Evolutionary conservation across 2,113 vertebrate species (phyloP).

Genomic region (Mus spicilegus): DNA sequence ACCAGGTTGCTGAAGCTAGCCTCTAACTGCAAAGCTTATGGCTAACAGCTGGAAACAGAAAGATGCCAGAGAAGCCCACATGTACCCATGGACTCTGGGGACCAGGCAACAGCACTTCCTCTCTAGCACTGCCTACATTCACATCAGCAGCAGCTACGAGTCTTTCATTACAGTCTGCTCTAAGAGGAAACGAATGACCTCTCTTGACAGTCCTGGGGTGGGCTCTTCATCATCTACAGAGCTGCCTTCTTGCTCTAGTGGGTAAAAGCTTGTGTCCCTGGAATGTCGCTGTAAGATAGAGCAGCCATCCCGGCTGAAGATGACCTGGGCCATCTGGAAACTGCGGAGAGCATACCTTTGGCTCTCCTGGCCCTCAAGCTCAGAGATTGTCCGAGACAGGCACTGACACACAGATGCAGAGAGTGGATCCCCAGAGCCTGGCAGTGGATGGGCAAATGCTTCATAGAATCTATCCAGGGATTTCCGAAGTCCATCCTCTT

Average conservation of each 20-base stretch:
- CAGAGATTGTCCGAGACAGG: conserved; percentile 83
- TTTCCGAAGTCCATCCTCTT: conserved; percentile 71
- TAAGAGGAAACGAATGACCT: conserved; percentile 84
- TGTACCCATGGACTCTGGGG: background rate
- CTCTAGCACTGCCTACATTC: background rate
- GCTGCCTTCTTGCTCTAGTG: conserved; percentile 52
- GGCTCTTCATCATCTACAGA: conserved; percentile 62
- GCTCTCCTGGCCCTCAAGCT: conserved; percentile 74
- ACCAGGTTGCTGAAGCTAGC: background rate
- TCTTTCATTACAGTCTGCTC: conserved; percentile 65
- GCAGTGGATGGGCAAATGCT: conserved; percentile 58
- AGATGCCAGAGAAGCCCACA: no score
- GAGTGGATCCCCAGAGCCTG: conserved; percentile 53
- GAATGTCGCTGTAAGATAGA: conserved; percentile 81
- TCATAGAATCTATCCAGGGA: conserved; percentile 87
- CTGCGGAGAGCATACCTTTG: conserved; percentile 77
- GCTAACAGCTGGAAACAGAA: background rate
- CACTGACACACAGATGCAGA: conserved; percentile 58
- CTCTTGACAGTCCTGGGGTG: conserved; percentile 88
- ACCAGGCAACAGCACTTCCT: accelerated
- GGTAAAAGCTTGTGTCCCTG: conserved; percentile 78
- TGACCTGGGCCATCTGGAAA: conserved; percentile 86
- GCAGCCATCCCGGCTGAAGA: conserved; percentile 85
- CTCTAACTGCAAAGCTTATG: background rate
- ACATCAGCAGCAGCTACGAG: background rate